Conservation (phyloP, 23 tunicate species). For the Styela clava region DNA sequence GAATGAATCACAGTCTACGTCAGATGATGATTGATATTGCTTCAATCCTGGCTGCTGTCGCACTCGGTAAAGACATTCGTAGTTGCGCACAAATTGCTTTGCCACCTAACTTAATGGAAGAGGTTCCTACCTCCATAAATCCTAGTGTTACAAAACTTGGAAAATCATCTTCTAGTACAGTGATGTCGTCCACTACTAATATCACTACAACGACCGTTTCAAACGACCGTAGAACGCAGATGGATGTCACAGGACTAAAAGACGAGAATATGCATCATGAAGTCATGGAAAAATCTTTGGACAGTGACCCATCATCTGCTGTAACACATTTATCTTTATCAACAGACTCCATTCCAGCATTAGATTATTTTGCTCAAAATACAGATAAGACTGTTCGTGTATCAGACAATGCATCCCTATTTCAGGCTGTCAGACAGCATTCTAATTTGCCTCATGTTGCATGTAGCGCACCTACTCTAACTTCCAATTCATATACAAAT, state of each 20-base stretch:
- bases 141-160: neutral
- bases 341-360: constrained; percentile 27
- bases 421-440: constrained; percentile 11
- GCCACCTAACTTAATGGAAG: neutral
- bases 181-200: neutral
- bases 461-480: neutral
- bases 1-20: constrained; percentile 50
- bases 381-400: neutral
- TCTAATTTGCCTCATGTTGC: neutral
- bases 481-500: neutral
- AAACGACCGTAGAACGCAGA: constrained; percentile 5
- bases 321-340: constrained; percentile 80
- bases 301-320: constrained; percentile 81
- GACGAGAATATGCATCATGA: neutral
- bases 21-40: constrained; percentile 68
- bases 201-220: neutral
- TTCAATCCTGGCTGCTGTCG: constrained; percentile 62
- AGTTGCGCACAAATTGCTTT: constrained; percentile 29
- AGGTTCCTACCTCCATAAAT: neutral
- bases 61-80: constrained; percentile 66
- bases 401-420: neutral
- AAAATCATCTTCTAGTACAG: neutral
- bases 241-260: neutral
- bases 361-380: neutral
- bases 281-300: constrained; percentile 28